phyloP scores from a whole-genome alignment of 2,797 vertebrate species.

The Molossus alvarezi region DNA sequence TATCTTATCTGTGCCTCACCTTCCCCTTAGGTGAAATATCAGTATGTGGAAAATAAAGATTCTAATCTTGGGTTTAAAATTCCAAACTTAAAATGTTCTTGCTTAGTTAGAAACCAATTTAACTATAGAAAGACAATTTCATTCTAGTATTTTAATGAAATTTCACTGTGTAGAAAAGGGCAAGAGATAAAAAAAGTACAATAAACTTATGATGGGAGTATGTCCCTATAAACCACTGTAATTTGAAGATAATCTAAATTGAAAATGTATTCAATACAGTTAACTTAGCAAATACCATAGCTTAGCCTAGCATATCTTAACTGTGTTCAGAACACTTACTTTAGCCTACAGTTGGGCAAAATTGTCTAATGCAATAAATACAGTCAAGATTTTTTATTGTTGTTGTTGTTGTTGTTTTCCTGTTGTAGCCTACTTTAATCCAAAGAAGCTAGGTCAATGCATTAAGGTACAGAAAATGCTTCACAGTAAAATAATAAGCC shows the following conservation, averaged over 20 bases:
- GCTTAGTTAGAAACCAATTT: conserved; percentile 57
- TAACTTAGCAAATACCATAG: not conserved
- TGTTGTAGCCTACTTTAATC: not conserved
- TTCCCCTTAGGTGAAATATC: not conserved
- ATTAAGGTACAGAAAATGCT: not conserved
- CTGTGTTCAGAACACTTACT: not conserved
- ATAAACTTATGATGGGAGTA: not conserved
- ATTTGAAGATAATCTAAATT: not conserved
- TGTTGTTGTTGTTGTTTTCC: not conserved
- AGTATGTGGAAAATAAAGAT: conserved; percentile 7
- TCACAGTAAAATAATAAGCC: not conserved
- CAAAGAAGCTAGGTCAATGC: not conserved
- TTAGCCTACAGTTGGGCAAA: not conserved
- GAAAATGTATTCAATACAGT: not conserved
- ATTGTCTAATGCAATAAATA: not conserved
- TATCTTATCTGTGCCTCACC: not conserved
- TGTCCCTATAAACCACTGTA: not conserved
- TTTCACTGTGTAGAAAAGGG: conserved; percentile 30
- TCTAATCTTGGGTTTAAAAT: conserved; percentile 40
- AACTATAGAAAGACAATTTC: conserved; percentile 20
- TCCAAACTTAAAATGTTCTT: conserved; percentile 53
- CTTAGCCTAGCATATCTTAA: not conserved
- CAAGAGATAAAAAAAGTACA: not conserved
- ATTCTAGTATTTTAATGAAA: conserved; percentile 30
- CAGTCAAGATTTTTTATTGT: not conserved